Conservation (phyloP, 2,797 vertebrate species). For the Urophycis tenuis region DNA sequence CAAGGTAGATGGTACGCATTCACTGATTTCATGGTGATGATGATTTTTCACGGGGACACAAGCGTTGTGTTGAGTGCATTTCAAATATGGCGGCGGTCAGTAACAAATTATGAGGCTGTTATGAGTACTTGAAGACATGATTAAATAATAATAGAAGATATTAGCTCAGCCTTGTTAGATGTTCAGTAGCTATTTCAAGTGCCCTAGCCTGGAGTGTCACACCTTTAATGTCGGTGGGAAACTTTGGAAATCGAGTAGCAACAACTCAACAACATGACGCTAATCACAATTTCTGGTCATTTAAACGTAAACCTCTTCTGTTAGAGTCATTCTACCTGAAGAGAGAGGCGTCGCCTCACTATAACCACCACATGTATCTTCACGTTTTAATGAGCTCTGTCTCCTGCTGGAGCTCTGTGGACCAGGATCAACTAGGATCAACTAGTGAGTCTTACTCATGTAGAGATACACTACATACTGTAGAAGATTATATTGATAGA, state of each 20-base stretch:
- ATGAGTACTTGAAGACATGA: not conserved
- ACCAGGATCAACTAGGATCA: not conserved
- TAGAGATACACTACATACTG: not conserved
- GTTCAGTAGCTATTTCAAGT: not conserved
- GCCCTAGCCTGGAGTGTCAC: not conserved
- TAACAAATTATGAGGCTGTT: not conserved
- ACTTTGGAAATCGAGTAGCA: not conserved
- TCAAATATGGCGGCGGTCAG: not conserved
- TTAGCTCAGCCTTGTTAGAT: not conserved
- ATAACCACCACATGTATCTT: not conserved
- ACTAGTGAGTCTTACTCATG: not conserved
- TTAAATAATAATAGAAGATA: not conserved
- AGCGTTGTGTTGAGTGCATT: not conserved
- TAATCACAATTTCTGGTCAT: not conserved
- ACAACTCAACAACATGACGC: not conserved
- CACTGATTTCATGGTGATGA: not conserved
- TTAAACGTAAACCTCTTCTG: not conserved
- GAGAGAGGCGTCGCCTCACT: not conserved
- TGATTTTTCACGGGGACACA: not conserved
- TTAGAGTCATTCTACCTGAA: not conserved
- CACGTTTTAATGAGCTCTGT: not conserved
- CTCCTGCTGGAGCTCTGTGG: not conserved
- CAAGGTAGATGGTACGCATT: not conserved
- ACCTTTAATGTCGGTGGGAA: not conserved
- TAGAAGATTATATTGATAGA: not conserved